Percentiles rank a stretch among this genome's conserved stretches.
Conservation (phyloP, 2,888 invertebrate genomes). For the Diloba caeruleocephala region DNA sequence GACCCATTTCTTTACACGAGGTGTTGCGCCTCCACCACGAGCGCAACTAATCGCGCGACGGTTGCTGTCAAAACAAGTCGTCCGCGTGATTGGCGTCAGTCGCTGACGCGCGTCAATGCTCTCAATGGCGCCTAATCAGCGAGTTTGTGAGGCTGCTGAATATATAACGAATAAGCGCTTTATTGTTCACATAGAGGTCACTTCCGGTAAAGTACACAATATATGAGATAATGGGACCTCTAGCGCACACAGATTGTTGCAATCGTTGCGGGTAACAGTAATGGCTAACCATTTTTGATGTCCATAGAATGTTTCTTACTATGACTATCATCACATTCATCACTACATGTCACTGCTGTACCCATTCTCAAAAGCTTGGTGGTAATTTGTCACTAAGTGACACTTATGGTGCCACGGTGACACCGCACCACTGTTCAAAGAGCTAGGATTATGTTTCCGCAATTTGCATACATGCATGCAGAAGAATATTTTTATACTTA, state of each 20-base stretch:
- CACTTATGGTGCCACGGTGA: too few species aligned
- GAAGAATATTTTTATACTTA: too few species aligned
- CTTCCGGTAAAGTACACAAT: not conserved
- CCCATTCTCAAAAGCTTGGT: too few species aligned
- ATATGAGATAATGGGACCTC: not conserved
- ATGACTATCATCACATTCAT: too few species aligned
- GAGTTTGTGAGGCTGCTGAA: conserved; percentile 1
- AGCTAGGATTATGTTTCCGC: too few species aligned
- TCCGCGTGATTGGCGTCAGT: conserved; percentile 19
- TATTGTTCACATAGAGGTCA: conserved; percentile 18
- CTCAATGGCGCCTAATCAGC: conserved; percentile 32
- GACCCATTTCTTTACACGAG: not conserved
- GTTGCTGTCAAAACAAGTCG: conserved; percentile 25
- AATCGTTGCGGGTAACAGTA: not conserved
- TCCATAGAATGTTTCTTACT: too few species aligned
- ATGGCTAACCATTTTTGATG: too few species aligned
- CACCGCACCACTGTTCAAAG: too few species aligned
- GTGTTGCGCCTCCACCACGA: conserved; percentile 7
- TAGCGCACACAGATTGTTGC: not conserved
- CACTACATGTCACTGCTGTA: too few species aligned
- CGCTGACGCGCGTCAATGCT: conserved; percentile 2
- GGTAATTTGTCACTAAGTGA: too few species aligned
- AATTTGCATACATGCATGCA: too few species aligned
- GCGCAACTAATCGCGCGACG: conserved; percentile 26
- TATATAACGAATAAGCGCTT: conserved; percentile 2